phyloP scores from a whole-genome alignment of 2,797 vertebrate genomes.

The Megalops cyprinoides region DNA sequence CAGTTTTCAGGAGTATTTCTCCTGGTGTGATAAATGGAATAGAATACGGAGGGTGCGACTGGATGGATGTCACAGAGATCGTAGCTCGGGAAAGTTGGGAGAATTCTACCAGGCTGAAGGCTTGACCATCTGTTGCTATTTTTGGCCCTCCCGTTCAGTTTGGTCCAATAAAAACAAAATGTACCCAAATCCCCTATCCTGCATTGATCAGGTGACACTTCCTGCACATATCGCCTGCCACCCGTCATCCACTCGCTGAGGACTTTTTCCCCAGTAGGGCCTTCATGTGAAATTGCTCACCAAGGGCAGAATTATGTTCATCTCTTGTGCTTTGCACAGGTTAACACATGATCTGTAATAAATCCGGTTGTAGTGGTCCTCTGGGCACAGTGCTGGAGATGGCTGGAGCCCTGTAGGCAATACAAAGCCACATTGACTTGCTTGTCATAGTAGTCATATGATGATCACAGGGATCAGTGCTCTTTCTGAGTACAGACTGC shows the following conservation, averaged over 20 bases:
- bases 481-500: too few relatives aligned
- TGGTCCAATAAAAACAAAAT: slow-evolving; percentile 20
- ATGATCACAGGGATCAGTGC: not conserved
- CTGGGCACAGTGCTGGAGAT: not conserved
- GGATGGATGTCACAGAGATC: slow-evolving; percentile 10
- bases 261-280: not conserved
- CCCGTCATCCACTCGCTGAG: not conserved
- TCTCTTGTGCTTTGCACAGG: not conserved
- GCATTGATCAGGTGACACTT: slow-evolving; percentile 18
- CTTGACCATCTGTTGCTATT: slow-evolving; percentile 21
- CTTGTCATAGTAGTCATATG: not conserved
- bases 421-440: not conserved
- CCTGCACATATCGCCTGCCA: not conserved
- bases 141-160: slow-evolving; percentile 17
- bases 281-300: not conserved
- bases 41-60: not conserved
- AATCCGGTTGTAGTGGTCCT: not conserved
- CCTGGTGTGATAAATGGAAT: slow-evolving; percentile 4
- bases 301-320: not conserved
- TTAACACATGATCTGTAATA: not conserved
- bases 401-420: not conserved
- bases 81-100: not conserved
- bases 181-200: slow-evolving; percentile 13
- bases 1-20: slow-evolving; percentile 13
- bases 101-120: not conserved